These are phyloP conservation scores for Procambarus virginalis DNA, from an alignment of 1,140 invertebrate genomes.

Conservation along the genomic window DNA sequence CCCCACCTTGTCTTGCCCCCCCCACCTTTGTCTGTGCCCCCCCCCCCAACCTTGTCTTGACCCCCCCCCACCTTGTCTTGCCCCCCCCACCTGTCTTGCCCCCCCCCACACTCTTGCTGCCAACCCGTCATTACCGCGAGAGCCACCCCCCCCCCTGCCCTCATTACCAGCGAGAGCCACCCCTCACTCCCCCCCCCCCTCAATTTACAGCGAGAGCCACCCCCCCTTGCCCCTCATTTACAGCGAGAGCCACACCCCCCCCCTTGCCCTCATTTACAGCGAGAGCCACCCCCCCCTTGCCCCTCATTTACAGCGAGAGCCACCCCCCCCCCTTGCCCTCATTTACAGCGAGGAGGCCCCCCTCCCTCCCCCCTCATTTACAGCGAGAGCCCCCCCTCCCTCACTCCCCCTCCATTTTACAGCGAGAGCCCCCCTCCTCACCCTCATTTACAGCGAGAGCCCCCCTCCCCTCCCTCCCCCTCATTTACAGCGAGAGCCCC, in stretches of 20 bases:
- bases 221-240: no score
- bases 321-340: neutral
- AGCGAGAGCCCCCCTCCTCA: neutral
- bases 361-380: neutral
- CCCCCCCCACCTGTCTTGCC: neutral
- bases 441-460: neutral
- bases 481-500: neutral
- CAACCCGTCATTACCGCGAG: no score
- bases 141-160: no score
- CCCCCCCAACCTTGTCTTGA: neutral
- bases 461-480: neutral
- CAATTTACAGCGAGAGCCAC: no score
- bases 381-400: neutral
- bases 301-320: no score
- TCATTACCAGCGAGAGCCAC: no score
- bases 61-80: neutral
- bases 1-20: neutral
- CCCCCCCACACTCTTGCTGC: no score
- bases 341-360: neutral
- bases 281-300: neutral
- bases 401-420: neutral
- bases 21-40: constrained; percentile 1
- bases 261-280: neutral
- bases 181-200: no score
- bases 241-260: neutral